Evolutionary conservation across 2,888 invertebrate species (phyloP).

Genomic region (Notodonta ziczac): DNA sequence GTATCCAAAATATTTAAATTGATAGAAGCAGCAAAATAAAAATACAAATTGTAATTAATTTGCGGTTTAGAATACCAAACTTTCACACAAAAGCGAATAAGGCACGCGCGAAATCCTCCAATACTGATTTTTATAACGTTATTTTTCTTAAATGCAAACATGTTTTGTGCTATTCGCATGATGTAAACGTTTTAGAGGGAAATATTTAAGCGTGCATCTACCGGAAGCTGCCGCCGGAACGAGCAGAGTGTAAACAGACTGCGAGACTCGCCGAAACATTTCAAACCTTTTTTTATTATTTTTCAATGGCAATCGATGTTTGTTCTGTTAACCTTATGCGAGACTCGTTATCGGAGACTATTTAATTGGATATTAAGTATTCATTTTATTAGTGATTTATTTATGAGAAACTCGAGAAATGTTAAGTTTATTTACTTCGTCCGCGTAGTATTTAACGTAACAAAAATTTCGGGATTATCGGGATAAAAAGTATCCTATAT

Average conservation of each 20-base stretch:
- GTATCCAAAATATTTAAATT: conserved; percentile 22
- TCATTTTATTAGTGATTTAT: too few relatives aligned
- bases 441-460: too few relatives aligned
- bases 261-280: conserved; percentile 57
- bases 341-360: neutral
- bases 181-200: conserved; percentile 54
- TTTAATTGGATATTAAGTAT: neutral
- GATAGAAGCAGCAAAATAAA: conserved; percentile 6
- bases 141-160: conserved; percentile 34
- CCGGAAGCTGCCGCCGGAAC: conserved; percentile 60
- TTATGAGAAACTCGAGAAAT: too few relatives aligned
- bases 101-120: conserved; percentile 20
- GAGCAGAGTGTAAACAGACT: conserved; percentile 63
- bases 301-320: conserved; percentile 44
- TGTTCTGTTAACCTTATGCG: conserved; percentile 32
- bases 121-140: conserved; percentile 23
- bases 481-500: too few relatives aligned
- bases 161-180: conserved; percentile 42
- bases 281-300: conserved; percentile 52
- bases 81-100: conserved; percentile 22
- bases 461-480: too few relatives aligned
- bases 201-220: conserved; percentile 62
- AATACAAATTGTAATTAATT: conserved; percentile 13
- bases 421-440: too few relatives aligned
- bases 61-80: conserved; percentile 8